Percentiles rank a stretch among this genome's conserved stretches.
phyloP scores from a whole-genome alignment of 2,797 vertebrate species.

The Macropus fuliginosus region DNA sequence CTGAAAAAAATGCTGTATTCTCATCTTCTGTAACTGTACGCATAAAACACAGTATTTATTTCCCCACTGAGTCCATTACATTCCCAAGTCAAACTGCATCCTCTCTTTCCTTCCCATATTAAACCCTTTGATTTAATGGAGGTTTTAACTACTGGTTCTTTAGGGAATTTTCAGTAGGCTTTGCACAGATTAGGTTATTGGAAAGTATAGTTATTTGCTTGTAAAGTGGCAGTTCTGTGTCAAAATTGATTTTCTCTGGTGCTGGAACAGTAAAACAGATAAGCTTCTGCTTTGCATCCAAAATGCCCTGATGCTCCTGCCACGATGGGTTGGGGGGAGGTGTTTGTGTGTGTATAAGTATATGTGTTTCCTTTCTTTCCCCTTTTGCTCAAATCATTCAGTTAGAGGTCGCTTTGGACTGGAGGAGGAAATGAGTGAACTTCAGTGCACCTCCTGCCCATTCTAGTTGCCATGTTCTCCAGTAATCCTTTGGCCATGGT shows the following conservation, averaged over 20 bases:
- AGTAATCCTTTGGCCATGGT: neutral
- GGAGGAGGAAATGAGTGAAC: neutral
- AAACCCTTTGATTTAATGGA: slow-evolving; percentile 94
- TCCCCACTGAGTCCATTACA: slow-evolving; percentile 87
- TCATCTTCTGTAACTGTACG: slow-evolving; percentile 87
- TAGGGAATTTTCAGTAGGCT: slow-evolving; percentile 92
- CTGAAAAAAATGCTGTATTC: slow-evolving; percentile 87
- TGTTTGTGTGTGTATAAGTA: neutral
- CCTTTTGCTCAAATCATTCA: slow-evolving; percentile 71
- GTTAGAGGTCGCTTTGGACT: slow-evolving; percentile 61
- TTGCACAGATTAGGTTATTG: slow-evolving; percentile 93
- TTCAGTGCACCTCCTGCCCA: slow-evolving; percentile 16
- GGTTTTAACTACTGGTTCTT: slow-evolving; percentile 92
- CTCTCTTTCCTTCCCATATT: slow-evolving; percentile 89
- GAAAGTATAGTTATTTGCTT: slow-evolving; percentile 94
- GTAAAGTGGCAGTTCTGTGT: slow-evolving; percentile 92
- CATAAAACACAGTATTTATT: slow-evolving; percentile 89
- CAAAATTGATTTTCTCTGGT: slow-evolving; percentile 95
- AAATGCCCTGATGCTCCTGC: slow-evolving; percentile 84
- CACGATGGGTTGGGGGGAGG: slow-evolving; percentile 65
- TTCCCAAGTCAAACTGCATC: slow-evolving; percentile 89
- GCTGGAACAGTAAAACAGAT: slow-evolving; percentile 92
- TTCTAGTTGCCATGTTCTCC: slow-evolving; percentile 6
- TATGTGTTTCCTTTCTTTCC: slow-evolving; percentile 58
- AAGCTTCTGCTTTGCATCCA: slow-evolving; percentile 90